Evolutionary conservation across 2,888 invertebrate species (phyloP).

Genomic region (Philaethria dido): DNA sequence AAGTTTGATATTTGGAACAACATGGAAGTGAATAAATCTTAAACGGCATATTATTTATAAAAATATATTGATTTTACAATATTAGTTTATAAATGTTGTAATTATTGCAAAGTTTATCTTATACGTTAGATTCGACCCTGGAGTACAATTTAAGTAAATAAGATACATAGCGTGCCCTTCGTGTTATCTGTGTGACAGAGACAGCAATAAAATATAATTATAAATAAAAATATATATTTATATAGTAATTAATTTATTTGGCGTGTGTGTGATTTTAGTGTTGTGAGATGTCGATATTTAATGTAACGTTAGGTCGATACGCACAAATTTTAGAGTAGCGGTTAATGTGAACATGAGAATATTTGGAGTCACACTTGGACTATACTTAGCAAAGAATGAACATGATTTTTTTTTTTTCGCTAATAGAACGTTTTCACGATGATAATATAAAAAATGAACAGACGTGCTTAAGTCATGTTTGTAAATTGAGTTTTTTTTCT

Average conservation of each 20-base stretch:
- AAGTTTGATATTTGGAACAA: conserved; percentile 18
- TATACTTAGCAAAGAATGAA: too few species aligned
- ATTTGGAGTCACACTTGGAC: conserved; percentile 14
- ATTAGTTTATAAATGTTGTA: conserved; percentile 34
- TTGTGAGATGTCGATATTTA: conserved; percentile 55
- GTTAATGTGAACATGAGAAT: conserved; percentile 55
- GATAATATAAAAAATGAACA: not conserved
- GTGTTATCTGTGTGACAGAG: conserved; percentile 78
- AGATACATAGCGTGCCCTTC: conserved; percentile 76
- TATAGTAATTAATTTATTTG: conserved; percentile 56
- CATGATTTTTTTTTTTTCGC: too few species aligned
- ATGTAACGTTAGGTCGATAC: conserved; percentile 74
- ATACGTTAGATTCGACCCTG: conserved; percentile 51
- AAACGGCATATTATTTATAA: conserved; percentile 23
- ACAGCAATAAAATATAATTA: conserved; percentile 76
- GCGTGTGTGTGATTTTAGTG: conserved; percentile 57
- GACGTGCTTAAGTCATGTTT: not conserved
- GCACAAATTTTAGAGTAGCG: conserved; percentile 80
- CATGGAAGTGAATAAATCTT: conserved; percentile 6
- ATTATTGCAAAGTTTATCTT: conserved; percentile 20
- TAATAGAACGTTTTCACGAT: not conserved
- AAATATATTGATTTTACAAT: conserved; percentile 21
- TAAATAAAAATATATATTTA: conserved; percentile 49
- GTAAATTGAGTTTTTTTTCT: not conserved
- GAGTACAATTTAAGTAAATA: conserved; percentile 69